These are phyloP conservation scores for Tenthredo scrophulariae DNA, from an alignment of 2,888 invertebrate species.

Conservation along the genomic window DNA sequence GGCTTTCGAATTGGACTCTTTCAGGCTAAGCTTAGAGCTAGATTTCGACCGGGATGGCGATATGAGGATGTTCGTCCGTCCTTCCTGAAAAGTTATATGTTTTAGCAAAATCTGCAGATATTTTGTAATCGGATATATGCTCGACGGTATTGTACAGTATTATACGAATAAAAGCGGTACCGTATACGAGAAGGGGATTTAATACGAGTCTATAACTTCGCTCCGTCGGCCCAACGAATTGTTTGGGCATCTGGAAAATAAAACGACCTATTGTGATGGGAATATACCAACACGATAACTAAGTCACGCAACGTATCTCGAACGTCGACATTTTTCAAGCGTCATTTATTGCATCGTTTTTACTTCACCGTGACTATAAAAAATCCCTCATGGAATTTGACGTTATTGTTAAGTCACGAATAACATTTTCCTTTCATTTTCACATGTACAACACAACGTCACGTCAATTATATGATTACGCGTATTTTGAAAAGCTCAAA, in stretches of 20 bases:
- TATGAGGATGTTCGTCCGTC: neutral
- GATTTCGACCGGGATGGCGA: constrained; percentile 6
- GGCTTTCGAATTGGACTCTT: constrained; percentile 39
- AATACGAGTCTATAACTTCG: constrained; percentile 70
- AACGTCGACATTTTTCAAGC: constrained; percentile 25
- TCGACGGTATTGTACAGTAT: constrained; percentile 66
- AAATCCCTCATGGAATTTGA: neutral
- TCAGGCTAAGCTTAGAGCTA: constrained; percentile 32
- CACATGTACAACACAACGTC: neutral
- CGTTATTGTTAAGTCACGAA: neutral
- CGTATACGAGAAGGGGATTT: constrained; percentile 67
- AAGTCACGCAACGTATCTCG: constrained; percentile 33
- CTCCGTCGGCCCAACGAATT: constrained; percentile 51
- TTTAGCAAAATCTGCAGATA: constrained; percentile 63
- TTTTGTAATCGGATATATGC: constrained; percentile 67
- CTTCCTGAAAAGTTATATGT: constrained; percentile 30
- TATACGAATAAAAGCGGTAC: constrained; percentile 68
- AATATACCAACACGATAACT: constrained; percentile 34
- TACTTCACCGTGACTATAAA: constrained; percentile 11
- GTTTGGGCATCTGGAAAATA: constrained; percentile 57
- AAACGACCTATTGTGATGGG: constrained; percentile 38
- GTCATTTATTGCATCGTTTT: constrained; percentile 29
- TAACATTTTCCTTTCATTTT: neutral
- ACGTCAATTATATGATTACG: neutral
- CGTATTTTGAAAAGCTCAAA: neutral